Evolutionary conservation across 2,888 invertebrate species (phyloP).

Genomic region (Drosophila mimetica): DNA sequence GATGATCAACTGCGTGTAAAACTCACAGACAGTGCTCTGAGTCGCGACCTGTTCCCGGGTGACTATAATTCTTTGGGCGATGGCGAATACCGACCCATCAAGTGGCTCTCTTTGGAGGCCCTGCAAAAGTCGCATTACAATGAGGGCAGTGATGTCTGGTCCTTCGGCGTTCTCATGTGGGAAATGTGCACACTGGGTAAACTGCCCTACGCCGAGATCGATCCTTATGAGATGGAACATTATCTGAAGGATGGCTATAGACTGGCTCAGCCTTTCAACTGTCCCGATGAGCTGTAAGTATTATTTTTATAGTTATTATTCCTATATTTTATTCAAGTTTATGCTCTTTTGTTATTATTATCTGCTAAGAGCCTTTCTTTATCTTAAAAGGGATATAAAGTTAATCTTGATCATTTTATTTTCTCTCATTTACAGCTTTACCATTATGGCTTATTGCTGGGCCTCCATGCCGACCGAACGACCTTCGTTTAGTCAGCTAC

Average conservation of each 20-base stretch:
- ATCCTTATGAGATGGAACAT: conserved; percentile 95
- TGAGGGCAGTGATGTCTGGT: conserved; percentile 97
- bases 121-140: conserved; percentile 92
- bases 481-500: conserved; percentile 92
- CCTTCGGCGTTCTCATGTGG: conserved; percentile 97
- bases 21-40: conserved; percentile 94
- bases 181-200: conserved; percentile 95
- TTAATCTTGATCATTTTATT: neutral
- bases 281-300: conserved; percentile 98
- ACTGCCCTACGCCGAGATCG: conserved; percentile 95
- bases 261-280: conserved; percentile 95
- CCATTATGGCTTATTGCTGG: conserved; percentile 97
- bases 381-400: neutral
- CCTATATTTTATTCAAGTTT: neutral
- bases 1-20: conserved; percentile 92
- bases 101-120: conserved; percentile 96
- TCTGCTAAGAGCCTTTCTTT: neutral
- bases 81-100: conserved; percentile 96
- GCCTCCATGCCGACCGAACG: conserved; percentile 93
- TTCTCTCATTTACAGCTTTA: conserved; percentile 87
- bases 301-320: too few species aligned
- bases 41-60: conserved; percentile 95
- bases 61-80: conserved; percentile 97
- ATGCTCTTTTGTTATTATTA: neutral
- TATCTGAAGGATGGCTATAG: conserved; percentile 95